These are phyloP conservation scores for Nomada fabriciana DNA, from an alignment of 2,888 invertebrate species.

Conservation along the genomic window DNA sequence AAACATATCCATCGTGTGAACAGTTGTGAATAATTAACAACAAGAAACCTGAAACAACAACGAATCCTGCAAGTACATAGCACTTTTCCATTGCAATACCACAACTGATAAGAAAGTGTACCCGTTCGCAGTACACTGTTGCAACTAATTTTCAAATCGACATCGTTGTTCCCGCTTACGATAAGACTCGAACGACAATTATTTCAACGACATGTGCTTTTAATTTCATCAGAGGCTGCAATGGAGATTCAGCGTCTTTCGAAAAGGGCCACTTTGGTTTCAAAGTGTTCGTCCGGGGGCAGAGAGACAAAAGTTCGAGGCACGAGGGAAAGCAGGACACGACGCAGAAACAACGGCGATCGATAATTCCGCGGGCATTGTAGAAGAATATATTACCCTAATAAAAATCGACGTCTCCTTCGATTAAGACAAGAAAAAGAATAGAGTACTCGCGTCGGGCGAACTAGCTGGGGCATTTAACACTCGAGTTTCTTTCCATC, in stretches of 20 bases:
- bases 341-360: conserved; percentile 13
- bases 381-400: not conserved
- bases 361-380: not conserved
- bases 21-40: too few species aligned
- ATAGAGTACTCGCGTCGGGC: not conserved
- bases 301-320: too few species aligned
- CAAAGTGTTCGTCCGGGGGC: not conserved
- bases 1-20: too few species aligned
- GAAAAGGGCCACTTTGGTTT: too few species aligned
- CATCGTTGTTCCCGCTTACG: too few species aligned
- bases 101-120: not conserved
- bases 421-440: conserved; percentile 26
- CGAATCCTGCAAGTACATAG: too few species aligned
- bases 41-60: too few species aligned
- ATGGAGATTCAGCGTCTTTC: not conserved
- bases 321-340: not conserved
- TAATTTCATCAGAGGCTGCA: not conserved
- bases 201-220: too few species aligned
- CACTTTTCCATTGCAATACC: not conserved
- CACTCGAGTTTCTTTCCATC: conserved; percentile 32
- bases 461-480: not conserved
- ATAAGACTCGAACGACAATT: too few species aligned
- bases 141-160: too few species aligned
- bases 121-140: too few species aligned
- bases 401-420: conserved; percentile 29